Base-by-base conservation (phyloP, 2,888 invertebrate species). In the Stramonita haemastoma region DNA sequence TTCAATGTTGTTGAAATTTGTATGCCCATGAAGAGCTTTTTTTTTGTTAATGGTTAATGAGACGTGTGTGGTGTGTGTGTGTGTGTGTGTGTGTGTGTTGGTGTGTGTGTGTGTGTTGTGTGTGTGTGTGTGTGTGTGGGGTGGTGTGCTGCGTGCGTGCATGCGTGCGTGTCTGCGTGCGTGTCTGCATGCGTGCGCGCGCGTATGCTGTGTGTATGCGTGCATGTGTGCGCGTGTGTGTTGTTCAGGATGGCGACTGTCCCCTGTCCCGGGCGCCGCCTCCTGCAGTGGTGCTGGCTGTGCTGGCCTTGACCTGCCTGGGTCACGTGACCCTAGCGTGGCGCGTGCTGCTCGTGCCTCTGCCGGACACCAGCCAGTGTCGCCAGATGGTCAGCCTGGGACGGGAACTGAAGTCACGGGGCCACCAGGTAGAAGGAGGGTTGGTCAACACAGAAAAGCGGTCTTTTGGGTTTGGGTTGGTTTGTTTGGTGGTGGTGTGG, bases 331-430 rank as follows among this genome's bases (percentile, higher is more conserved):
- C 81, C 34, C 34, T 56, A 1, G 89, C 46, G 11, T 83, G 36
- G 70, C 89, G 89, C 46, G 89, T 89, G 89, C 60, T 84, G 57
- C 89, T 89, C 22, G 19, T 89, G 46, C 89, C 89, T 13, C 56
- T 89, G 46, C 89, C 89, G 1, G 89, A 84, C 60, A 85, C 85
- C 70, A 73, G 89, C 19, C 89, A 89, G 84, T 89, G 89, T 89
- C 89, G 89, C 22, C 73, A 89, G 77, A n/a, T 85, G 89, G 89
- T 89, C 89, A 85, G 89, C 85, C 29, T 89, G 4, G 89, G 89
- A 17, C 89, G 89, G n/a, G 84, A 84, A 46, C 85, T 89, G 56
- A 70, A 84, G 73, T 0, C 89, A 11, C 66, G 85, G 0, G 89
- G 89, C 56, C 89, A 89, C 46, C 89, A 77, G 89, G 89, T 89